A percentile compares a stretch with the other conserved stretches of the same genome.
Evolutionary conservation across 2,797 vertebrate genomes (phyloP).

Genomic region (Anisognathus igniventris): DNA sequence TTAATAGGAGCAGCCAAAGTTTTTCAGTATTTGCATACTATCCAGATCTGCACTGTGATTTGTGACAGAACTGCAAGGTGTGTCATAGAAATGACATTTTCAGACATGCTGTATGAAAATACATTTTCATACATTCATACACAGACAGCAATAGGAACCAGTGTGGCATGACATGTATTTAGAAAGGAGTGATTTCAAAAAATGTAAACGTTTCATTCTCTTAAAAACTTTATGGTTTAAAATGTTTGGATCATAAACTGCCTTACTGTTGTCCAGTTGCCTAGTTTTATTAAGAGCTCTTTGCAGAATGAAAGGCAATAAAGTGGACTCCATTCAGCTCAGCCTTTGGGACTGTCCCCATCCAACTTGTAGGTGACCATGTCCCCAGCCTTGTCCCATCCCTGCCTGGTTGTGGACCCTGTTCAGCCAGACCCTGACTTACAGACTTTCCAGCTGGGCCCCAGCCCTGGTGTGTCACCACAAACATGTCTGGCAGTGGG

Average conservation of each 20-base stretch:
- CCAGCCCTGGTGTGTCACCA: neutral
- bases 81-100: neutral
- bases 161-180: neutral
- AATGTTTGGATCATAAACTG: neutral
- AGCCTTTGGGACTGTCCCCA: rapidly evolving
- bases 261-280: neutral
- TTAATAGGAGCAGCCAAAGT: slow-evolving; percentile 69
- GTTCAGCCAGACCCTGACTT: neutral
- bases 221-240: neutral
- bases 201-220: neutral
- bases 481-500: neutral
- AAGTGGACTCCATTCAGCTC: neutral
- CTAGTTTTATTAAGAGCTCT: neutral
- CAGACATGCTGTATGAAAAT: neutral
- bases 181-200: neutral
- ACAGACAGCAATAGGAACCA: neutral
- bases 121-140: neutral
- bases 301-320: neutral
- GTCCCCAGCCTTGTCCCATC: neutral
- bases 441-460: neutral
- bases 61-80: slow-evolving; percentile 77
- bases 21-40: slow-evolving; percentile 69
- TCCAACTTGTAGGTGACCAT: neutral
- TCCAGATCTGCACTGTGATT: slow-evolving; percentile 57
- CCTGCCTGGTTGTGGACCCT: neutral